Evolutionary conservation across 2,888 invertebrate species (phyloP), one percentile per base, ranked within the genome.

Genomic region (Rotaria socialis): DNA sequence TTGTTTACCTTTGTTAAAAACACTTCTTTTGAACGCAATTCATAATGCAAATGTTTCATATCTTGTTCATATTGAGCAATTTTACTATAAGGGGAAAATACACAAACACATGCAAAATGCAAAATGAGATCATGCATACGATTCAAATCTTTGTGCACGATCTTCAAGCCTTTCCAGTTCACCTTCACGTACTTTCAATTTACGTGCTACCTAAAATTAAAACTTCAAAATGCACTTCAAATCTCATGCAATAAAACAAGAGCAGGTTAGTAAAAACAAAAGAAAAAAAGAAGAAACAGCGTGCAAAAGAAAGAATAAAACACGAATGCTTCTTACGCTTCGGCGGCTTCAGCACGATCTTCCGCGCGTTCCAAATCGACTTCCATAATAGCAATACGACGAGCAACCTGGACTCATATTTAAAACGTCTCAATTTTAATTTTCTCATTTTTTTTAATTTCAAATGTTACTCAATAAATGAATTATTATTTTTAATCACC

Each of bases 81-180:
- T 80, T 80, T 80, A 80, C 80, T 80, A 80, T 19, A 67, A 35
- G 67, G 35, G 16, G 35, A 67, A 67, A 35, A 14, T 16, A 67
- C 35, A 67, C 67, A 67, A 16, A 67, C 35, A 67, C 67, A 67
- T 67, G 67, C 67, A 67, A 19, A 35, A 16, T 2, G 11, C 16
- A 11, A 47, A 47, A 47, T n/a, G 22, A 3, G 19, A n/a, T 47
- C 80, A 47, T 47, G 47, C 80, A 47, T 80, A 80, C 80, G 80
- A 35, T 47, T 80, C 80, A 22, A 47, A 24, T 80, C 80, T 47
- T 5, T 43, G 47, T 43, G 89, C 89, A 86, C 89, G 88, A 84
- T 90, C 89, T 87, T 91, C 91, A 43, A 89, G 88, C 85, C 89
- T 87, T 88, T 91, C 91, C 88, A 91, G 89, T 84, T 90, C 90